These are phyloP conservation scores for Schizopygopsis pylzovi DNA, from an alignment of 2,797 vertebrate species.

Conservation along the genomic window DNA sequence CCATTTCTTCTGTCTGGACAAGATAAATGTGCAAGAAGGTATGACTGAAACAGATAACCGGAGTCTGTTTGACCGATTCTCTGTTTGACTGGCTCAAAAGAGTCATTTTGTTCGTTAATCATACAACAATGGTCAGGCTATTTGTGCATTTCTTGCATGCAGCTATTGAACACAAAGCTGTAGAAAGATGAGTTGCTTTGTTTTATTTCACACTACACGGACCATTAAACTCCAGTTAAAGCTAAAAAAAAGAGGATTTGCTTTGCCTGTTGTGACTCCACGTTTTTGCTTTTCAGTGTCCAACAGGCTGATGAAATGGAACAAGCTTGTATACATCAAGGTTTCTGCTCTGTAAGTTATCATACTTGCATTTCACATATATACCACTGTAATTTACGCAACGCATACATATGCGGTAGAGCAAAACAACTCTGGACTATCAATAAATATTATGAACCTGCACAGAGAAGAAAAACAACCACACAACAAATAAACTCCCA, in stretches of 20 bases:
- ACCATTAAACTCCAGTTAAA: not conserved
- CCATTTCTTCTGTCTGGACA: conserved; percentile 11
- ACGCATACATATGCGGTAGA: not conserved
- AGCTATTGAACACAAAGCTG: not conserved
- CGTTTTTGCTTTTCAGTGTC: not conserved
- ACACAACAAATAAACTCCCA: conserved; percentile 1
- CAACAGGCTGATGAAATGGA: not conserved
- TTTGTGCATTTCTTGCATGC: not conserved
- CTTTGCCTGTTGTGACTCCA: not conserved
- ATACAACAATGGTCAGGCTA: not conserved
- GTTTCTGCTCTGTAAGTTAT: not conserved
- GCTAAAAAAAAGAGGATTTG: not conserved
- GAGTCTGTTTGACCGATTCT: not conserved
- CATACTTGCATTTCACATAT: not conserved
- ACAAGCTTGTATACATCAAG: not conserved
- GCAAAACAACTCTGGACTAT: not conserved
- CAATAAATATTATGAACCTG: not conserved
- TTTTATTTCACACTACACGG: not conserved
- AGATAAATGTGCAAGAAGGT: conserved; percentile 5
- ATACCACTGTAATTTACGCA: not conserved
- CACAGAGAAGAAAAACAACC: not conserved
- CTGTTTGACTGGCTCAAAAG: not conserved
- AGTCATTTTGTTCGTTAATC: not conserved
- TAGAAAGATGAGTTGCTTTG: not conserved
- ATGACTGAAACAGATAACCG: not conserved